Percentiles rank a stretch among this genome's conserved stretches.
Conservation (phyloP, 2,797 vertebrate genomes). For the Novumbra hubbsi region DNA sequence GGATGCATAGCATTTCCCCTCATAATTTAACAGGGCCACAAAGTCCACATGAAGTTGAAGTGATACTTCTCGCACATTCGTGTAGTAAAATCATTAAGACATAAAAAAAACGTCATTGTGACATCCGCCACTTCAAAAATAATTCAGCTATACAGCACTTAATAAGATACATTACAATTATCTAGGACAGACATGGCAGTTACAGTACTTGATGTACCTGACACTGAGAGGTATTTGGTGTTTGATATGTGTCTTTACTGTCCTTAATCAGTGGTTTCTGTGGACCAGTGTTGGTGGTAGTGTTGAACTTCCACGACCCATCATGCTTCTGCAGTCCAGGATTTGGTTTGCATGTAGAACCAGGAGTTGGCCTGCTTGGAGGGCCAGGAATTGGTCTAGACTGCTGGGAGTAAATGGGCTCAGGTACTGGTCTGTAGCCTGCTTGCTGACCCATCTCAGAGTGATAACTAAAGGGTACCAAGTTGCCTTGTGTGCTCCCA, state of each 20-base stretch:
- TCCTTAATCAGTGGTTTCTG: constrained; percentile 22
- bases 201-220: constrained; percentile 20
- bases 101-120: no score
- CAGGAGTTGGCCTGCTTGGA: constrained; percentile 16
- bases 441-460: constrained; percentile 55
- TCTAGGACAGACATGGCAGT: no score
- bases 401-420: constrained; percentile 49
- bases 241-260: constrained; percentile 31
- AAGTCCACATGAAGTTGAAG: no score
- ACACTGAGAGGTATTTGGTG: constrained; percentile 13
- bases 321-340: constrained; percentile 36
- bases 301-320: constrained; percentile 60
- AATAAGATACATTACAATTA: not conserved
- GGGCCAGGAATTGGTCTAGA: constrained; percentile 24
- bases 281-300: constrained; percentile 49
- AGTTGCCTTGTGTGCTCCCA: constrained; percentile 41
- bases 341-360: constrained; percentile 4
- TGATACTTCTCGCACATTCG: not conserved
- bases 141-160: not conserved
- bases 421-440: constrained; percentile 35
- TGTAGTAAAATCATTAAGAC: not conserved
- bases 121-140: no score
- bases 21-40: not conserved
- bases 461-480: constrained; percentile 26
- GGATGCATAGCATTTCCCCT: not conserved